Conservation (phyloP, 2,888 invertebrate genomes). For the Sycophila texana region DNA sequence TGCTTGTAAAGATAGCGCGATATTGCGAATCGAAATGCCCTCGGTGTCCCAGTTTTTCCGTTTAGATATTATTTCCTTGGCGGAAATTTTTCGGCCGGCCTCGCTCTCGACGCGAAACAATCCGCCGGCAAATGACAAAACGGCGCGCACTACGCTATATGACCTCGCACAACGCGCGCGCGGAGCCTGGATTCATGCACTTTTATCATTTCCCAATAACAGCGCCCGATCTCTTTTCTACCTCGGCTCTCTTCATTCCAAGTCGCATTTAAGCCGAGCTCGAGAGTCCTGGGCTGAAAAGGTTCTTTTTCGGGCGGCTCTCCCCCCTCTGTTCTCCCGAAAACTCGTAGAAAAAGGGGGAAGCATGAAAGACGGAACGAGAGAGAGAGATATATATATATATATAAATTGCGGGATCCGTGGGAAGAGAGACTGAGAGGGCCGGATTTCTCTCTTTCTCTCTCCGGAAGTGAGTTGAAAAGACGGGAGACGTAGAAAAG, state of each 20-base stretch:
- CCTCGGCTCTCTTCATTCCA: constrained; percentile 4
- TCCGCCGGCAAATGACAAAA: constrained; percentile 22
- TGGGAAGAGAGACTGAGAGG: neutral
- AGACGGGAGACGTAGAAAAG: constrained; percentile 42
- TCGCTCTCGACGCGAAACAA: neutral
- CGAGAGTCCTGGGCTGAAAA: constrained; percentile 11
- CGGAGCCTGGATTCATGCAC: constrained; percentile 11
- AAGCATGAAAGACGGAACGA: neutral
- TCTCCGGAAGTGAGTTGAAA: constrained; percentile 46
- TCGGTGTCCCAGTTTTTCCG: too few relatives aligned
- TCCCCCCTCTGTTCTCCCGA: neutral
- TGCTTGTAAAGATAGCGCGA: too few relatives aligned
- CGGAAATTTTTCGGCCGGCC: neutral
- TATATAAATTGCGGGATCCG: neutral
- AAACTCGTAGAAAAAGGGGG: constrained; percentile 1
- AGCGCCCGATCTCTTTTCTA: constrained; percentile 29
- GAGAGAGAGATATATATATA: neutral
- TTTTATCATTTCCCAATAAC: constrained; percentile 43
- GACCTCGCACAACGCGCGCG: neutral
- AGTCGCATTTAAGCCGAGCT: neutral
- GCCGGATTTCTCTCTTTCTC: neutral
- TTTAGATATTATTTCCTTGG: too few relatives aligned
- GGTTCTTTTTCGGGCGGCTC: constrained; percentile 16
- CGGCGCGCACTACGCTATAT: neutral
- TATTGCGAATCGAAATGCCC: too few relatives aligned